Evolutionary conservation across 1,140 invertebrate species (phyloP).

Genomic region (Euura lappo): DNA sequence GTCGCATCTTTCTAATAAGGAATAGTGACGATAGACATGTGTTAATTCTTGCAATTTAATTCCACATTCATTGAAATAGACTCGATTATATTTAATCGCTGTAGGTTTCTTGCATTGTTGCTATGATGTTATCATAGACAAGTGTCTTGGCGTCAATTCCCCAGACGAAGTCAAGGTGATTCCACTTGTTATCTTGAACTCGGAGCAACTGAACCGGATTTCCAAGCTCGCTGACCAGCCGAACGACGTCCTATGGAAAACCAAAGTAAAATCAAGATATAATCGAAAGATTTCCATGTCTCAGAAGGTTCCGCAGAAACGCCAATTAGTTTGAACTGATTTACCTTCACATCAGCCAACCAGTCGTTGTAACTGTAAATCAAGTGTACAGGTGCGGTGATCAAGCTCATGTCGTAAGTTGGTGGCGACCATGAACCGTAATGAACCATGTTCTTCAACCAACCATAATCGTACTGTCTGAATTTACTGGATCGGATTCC

Average conservation of each 20-base stretch:
- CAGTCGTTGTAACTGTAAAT: constrained; percentile 65
- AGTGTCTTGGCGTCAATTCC: constrained; percentile 65
- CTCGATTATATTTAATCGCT: not conserved
- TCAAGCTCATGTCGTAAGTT: constrained; percentile 60
- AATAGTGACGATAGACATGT: too few species aligned
- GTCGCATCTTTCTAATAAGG: too few species aligned
- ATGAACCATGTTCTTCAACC: constrained; percentile 46
- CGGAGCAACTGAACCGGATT: constrained; percentile 58
- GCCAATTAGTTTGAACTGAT: constrained; percentile 27
- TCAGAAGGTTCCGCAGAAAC: not conserved
- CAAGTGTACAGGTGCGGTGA: constrained; percentile 67
- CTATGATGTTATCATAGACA: constrained; percentile 65
- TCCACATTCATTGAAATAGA: too few species aligned
- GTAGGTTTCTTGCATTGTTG: not conserved
- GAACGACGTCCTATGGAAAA: constrained; percentile 36
- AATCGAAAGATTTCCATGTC: not conserved
- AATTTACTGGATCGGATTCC: constrained; percentile 58
- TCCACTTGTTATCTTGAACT: constrained; percentile 64
- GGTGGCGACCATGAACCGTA: constrained; percentile 58
- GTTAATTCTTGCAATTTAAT: too few species aligned
- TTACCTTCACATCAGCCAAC: constrained; percentile 60
- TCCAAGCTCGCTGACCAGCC: constrained; percentile 41
- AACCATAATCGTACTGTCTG: constrained; percentile 59
- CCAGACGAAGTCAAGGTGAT: constrained; percentile 73
- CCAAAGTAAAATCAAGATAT: constrained; percentile 9